A percentile compares a stretch with the other conserved stretches of the same genome.
Evolutionary conservation across 2,888 invertebrate species (phyloP).

Genomic region (Sphaerophoria rueppellii): DNA sequence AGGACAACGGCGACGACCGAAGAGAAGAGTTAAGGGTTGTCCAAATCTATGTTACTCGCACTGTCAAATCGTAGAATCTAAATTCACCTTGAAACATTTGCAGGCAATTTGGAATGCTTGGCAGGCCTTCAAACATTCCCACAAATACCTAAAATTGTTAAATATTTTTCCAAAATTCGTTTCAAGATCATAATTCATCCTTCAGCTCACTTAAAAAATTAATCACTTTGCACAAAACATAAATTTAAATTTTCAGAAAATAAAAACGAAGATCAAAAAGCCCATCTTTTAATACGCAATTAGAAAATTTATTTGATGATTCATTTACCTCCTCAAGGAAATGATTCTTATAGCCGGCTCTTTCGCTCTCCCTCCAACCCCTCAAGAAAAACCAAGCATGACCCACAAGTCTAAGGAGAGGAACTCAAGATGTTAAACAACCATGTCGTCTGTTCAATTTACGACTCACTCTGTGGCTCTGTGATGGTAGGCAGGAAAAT

Average conservation of each 20-base stretch:
- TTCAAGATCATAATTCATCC: not conserved
- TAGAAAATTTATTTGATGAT: slow-evolving; percentile 62
- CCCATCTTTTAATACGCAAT: slow-evolving; percentile 60
- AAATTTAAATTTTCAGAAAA: slow-evolving; percentile 49
- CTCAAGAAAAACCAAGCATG: not conserved
- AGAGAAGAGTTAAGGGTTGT: too few relatives aligned
- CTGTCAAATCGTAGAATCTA: too few relatives aligned
- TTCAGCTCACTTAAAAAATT: slow-evolving; percentile 19
- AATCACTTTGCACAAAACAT: slow-evolving; percentile 6
- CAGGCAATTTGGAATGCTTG: not conserved
- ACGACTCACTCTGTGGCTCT: not conserved
- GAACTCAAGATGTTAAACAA: slow-evolving; percentile 36
- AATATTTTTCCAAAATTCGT: not conserved
- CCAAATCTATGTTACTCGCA: too few relatives aligned
- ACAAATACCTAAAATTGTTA: not conserved
- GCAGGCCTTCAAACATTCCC: not conserved
- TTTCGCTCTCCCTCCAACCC: slow-evolving; percentile 23
- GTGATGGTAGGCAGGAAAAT: slow-evolving; percentile 1
- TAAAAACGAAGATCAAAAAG: slow-evolving; percentile 67
- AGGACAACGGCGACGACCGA: too few relatives aligned
- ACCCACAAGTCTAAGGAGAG: not conserved
- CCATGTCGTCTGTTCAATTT: slow-evolving; percentile 40
- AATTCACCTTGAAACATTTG: not conserved
- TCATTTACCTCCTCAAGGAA: slow-evolving; percentile 59
- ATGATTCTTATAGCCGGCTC: slow-evolving; percentile 58